phyloP scores from a whole-genome alignment of 2,113 vertebrate species.

The Pyxicephalus adspersus region DNA sequence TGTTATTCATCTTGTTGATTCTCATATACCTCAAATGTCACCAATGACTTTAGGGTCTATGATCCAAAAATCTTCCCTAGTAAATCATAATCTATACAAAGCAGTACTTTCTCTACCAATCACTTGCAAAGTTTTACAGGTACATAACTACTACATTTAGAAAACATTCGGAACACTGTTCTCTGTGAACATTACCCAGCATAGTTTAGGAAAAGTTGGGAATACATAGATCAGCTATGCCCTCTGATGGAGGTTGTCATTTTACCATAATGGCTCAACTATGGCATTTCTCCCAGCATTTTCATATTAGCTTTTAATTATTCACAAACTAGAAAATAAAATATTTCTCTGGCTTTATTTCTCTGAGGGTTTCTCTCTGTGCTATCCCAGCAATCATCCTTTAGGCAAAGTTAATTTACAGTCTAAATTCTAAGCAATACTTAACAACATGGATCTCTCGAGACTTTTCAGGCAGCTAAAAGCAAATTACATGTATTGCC shows the following conservation, averaged over 20 bases:
- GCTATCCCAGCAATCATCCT: slow-evolving; percentile 39
- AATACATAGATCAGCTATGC: not conserved
- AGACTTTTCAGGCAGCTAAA: slow-evolving; percentile 13
- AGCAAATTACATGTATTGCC: not conserved
- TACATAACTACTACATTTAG: too few species aligned
- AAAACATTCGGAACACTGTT: not conserved
- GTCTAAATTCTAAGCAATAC: slow-evolving; percentile 44
- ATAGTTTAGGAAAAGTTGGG: not conserved
- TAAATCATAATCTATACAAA: too few species aligned
- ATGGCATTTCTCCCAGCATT: slow-evolving; percentile 38
- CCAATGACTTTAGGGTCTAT: too few species aligned
- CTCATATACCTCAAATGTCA: too few species aligned
- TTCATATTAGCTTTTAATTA: slow-evolving; percentile 50
- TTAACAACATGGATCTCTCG: slow-evolving; percentile 29
- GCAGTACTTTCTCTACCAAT: too few species aligned
- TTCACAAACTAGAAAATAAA: slow-evolving; percentile 31
- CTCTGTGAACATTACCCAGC: not conserved
- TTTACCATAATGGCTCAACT: slow-evolving; percentile 30
- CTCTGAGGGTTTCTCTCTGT: slow-evolving; percentile 19
- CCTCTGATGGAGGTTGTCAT: not conserved
- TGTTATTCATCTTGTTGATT: too few species aligned
- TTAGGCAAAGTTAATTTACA: slow-evolving; percentile 52
- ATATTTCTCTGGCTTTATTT: slow-evolving; percentile 50
- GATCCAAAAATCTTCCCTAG: too few species aligned
- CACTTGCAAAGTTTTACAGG: too few species aligned